These are phyloP conservation scores for Heliornis fulica DNA, from an alignment of 2,113 vertebrate genomes.

Conservation along the genomic window DNA sequence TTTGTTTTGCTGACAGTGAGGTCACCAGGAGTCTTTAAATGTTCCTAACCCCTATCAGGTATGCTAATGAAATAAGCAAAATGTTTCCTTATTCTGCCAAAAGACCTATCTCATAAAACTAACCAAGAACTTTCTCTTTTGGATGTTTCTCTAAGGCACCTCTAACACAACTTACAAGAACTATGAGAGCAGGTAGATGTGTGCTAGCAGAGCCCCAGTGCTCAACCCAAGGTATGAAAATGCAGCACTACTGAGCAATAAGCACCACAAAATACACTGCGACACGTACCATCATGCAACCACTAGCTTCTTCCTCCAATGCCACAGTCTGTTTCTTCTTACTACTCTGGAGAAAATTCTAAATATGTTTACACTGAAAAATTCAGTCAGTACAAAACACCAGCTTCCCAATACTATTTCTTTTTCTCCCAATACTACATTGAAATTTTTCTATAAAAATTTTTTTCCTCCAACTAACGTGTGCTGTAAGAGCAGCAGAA, in stretches of 20 bases:
- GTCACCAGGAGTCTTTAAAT: background rate
- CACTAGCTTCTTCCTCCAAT: background rate
- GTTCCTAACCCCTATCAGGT: background rate
- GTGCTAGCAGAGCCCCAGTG: background rate
- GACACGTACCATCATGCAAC: background rate
- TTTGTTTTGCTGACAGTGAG: background rate
- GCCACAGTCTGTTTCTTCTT: background rate
- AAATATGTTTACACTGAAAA: background rate
- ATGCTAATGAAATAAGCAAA: background rate
- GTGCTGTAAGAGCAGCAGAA: slow-evolving; percentile 19
- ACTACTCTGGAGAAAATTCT: background rate
- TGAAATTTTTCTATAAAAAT: slow-evolving; percentile 10
- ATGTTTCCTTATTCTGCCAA: background rate
- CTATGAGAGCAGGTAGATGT: no score
- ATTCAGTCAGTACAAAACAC: background rate
- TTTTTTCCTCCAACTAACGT: slow-evolving; percentile 42
- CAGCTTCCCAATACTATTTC: background rate
- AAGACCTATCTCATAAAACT: background rate
- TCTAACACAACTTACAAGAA: background rate
- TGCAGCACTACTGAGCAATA: rapidly evolving
- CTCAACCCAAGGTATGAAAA: background rate
- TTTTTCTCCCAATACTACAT: background rate
- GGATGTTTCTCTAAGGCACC: background rate
- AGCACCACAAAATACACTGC: background rate
- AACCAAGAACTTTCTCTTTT: background rate